Base-by-base conservation (phyloP, 2,888 invertebrate species). In the Orchesella flavescens region DNA sequence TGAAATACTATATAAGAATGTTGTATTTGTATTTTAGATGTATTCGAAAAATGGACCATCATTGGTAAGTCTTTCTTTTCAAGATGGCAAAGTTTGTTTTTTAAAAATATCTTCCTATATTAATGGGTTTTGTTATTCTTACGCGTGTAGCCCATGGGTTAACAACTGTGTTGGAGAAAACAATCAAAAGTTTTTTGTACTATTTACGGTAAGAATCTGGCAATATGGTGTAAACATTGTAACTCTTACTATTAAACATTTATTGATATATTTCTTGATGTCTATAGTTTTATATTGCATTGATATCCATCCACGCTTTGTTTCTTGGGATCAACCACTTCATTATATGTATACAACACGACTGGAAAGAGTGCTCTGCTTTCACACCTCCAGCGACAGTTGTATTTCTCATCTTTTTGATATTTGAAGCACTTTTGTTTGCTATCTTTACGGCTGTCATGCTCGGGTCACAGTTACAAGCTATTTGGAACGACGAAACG, bases 161-260 rank as follows among this genome's bases (percentile, higher is more conserved):
- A 99, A 99, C 90, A 99, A 99, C 90, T 99, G 99, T 91, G 98
- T 99, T 1, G 99, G 99, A 21, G 99, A 99, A 91, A 97, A 95
- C 90, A 99, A 99, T 92, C 99, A 99, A 92, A 99, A 99, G 91
- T 99, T 95, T 91, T 99, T 99, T 92, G 98, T 99, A 81, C 92
- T 99, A 77, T 99, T 99, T 91, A 98, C 97, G 86, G 97, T 97
- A 91, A 93, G 94, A 92, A 83, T 34, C 19, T 57, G 65, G 46
- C 82, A 63, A 84, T 72, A 59, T 34, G 2, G 2, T 34, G 7
- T 34, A 4, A 4, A 34, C 2, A 34, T 4, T 34, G 34, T 34
- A 4, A 15, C 15, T 71, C 3, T 24, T 53, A 46, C 46, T 13
- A 53, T 10, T 13, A 53, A 53, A 53, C 10, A 17, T 5, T 17